Conservation (phyloP, 2,113 vertebrate species). For the Lagopus muta region DNA sequence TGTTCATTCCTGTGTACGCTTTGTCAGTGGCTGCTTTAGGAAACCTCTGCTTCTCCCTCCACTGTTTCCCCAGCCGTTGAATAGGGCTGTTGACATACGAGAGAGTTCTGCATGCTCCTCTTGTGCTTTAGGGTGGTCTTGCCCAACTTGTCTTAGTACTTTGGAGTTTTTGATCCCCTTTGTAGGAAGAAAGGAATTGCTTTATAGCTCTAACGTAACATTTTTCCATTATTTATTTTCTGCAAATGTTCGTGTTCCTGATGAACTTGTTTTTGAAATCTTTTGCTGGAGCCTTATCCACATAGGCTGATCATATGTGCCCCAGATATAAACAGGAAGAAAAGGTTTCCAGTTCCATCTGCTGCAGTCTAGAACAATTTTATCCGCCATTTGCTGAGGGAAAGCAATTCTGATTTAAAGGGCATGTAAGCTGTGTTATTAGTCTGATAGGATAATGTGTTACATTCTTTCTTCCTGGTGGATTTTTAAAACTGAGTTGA, state of each 20-base stretch:
- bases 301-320: background rate
- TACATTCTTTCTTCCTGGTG: background rate
- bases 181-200: background rate
- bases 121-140: background rate
- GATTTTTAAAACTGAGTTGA: background rate
- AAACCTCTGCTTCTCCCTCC: background rate
- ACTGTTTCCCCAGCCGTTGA: background rate
- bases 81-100: background rate
- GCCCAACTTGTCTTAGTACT: background rate
- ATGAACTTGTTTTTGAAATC: background rate
- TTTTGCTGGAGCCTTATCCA: background rate
- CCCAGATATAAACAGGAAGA: conserved; percentile 23
- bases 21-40: background rate
- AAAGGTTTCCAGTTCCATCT: conserved; percentile 34
- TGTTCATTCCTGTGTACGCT: background rate
- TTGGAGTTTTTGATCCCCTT: background rate
- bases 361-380: conserved; percentile 32
- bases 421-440: background rate
- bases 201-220: background rate
- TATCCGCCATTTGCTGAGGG: background rate
- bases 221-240: background rate
- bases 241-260: background rate
- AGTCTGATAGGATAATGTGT: conserved; percentile 9
- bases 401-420: conserved; percentile 41
- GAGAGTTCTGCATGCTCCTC: background rate